phyloP scores from a whole-genome alignment of 2,113 vertebrate genomes.

The Festucalex cinctus region DNA sequence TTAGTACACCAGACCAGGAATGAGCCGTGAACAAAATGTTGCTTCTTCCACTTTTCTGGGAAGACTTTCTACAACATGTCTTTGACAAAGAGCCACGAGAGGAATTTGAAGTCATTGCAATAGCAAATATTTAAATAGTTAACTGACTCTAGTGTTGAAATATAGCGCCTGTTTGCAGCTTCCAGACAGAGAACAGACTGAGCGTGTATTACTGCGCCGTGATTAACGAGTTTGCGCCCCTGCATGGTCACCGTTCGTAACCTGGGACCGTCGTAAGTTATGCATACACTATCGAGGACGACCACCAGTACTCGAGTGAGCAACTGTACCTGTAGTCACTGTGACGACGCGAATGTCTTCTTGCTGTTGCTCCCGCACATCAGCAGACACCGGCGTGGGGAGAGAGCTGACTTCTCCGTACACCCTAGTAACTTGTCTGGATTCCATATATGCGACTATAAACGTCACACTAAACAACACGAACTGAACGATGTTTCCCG shows the following conservation, averaged over 20 bases:
- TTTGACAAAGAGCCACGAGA: too few species aligned
- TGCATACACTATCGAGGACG: too few species aligned
- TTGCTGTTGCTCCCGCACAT: constrained; percentile 43
- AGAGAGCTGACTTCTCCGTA: constrained; percentile 49
- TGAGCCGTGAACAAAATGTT: not conserved
- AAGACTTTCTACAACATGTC: not conserved
- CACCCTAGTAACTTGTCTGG: constrained; percentile 39
- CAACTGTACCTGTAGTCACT: constrained; percentile 51
- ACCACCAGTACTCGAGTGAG: too few species aligned
- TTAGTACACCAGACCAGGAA: not conserved
- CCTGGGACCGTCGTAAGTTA: too few species aligned
- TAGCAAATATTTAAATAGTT: too few species aligned
- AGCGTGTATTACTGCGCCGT: too few species aligned
- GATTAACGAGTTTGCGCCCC: too few species aligned
- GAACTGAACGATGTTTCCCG: not conserved
- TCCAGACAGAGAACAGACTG: too few species aligned
- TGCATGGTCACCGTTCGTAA: too few species aligned
- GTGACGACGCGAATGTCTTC: constrained; percentile 27
- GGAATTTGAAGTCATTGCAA: too few species aligned
- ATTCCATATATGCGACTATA: not conserved
- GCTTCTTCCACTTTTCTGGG: not conserved
- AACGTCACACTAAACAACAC: not conserved
- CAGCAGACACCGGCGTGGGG: constrained; percentile 53
- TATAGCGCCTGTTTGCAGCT: too few species aligned
- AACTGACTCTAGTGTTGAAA: too few species aligned